Evolutionary conservation across 2,888 invertebrate genomes (phyloP).

Genomic region (Gisinianus flammeolus): DNA sequence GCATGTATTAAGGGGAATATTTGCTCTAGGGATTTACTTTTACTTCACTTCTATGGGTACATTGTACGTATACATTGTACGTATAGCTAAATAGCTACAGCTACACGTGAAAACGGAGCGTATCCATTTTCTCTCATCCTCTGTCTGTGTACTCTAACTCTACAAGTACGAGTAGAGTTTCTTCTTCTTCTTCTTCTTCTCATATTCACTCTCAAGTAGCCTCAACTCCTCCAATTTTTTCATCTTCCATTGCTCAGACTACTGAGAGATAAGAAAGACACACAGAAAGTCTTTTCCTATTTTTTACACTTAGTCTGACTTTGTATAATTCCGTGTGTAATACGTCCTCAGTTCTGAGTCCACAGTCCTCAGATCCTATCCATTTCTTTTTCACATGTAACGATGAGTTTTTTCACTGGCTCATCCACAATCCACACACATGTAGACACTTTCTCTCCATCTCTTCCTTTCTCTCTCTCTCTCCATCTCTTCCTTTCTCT

Average conservation of each 20-base stretch:
- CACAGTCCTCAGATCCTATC: background rate
- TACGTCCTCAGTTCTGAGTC: background rate
- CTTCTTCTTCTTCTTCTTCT: background rate
- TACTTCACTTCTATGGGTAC: slow-evolving; percentile 3
- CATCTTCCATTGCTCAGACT: background rate
- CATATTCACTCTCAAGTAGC: background rate
- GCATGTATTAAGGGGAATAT: slow-evolving; percentile 28
- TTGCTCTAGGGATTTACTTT: slow-evolving; percentile 41
- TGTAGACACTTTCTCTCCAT: too few species aligned
- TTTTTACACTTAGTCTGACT: slow-evolving; percentile 2
- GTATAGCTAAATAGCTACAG: background rate
- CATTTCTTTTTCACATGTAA: background rate
- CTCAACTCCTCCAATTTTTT: background rate
- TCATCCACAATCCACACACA: too few species aligned
- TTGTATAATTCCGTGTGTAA: background rate
- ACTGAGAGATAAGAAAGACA: slow-evolving; percentile 4
- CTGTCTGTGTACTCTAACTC: background rate
- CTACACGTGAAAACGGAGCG: background rate
- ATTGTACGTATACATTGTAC: background rate
- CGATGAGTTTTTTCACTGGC: too few species aligned
- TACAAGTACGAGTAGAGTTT: background rate
- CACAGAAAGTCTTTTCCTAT: slow-evolving; percentile 3
- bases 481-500: background rate
- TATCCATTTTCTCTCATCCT: background rate
- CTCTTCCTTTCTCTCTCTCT: background rate